Evolutionary conservation across 35 echinoderm and acorn worm species (phyloP).

Genomic region (Apostichopus parvimensis): DNA sequence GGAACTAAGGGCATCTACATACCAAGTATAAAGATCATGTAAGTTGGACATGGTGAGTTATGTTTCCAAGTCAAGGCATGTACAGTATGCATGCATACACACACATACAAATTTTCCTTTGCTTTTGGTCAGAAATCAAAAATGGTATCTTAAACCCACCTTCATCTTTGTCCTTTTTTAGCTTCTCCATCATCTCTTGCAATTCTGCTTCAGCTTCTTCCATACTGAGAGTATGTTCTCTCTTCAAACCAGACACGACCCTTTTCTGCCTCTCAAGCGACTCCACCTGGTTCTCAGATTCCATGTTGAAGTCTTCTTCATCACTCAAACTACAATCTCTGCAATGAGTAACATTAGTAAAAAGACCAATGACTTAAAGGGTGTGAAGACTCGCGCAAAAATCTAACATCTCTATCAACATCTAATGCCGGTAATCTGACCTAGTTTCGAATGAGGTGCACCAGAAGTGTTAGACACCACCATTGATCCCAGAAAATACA

Average conservation of each 20-base stretch:
- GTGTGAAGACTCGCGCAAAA: too few relatives aligned
- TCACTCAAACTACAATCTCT: neutral
- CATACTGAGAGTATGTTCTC: slow-evolving; percentile 64
- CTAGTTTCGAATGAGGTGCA: too few relatives aligned
- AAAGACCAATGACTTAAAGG: too few relatives aligned
- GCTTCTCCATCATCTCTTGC: slow-evolving; percentile 59
- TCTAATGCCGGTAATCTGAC: too few relatives aligned
- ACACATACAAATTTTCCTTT: neutral
- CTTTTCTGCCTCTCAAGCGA: slow-evolving; percentile 52
- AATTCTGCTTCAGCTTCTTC: slow-evolving; percentile 74
- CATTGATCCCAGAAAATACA: too few relatives aligned
- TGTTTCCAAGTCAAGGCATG: neutral
- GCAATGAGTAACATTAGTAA: neutral
- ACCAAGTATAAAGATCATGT: neutral
- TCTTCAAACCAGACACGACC: slow-evolving; percentile 61
- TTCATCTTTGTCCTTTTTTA: slow-evolving; percentile 63
- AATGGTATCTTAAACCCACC: slow-evolving; percentile 12
- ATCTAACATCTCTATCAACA: too few relatives aligned
- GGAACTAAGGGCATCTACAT: neutral
- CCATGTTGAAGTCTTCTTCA: slow-evolving; percentile 22
- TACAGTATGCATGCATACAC: neutral
- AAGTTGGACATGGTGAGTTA: neutral
- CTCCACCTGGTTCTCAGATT: slow-evolving; percentile 4
- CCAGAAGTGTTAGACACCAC: too few relatives aligned
- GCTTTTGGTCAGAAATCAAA: too few relatives aligned